Evolutionary conservation across 2,888 invertebrate species (phyloP), one percentile per base, ranked within the genome.

Genomic region (Drosophila anomelani): DNA sequence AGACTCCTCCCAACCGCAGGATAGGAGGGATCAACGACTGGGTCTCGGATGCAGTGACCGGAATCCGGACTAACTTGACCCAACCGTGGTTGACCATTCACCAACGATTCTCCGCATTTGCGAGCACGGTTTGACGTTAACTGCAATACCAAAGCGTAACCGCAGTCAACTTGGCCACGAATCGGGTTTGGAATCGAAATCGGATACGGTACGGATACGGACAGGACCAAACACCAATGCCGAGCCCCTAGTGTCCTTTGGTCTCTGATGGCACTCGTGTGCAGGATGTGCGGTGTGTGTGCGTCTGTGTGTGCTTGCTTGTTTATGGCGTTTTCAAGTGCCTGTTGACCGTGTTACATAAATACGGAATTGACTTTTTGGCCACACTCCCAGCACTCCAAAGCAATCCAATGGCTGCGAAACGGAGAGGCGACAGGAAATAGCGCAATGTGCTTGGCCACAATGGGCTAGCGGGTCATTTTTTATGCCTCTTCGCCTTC

Each of bases 301-400:
- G 51, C 26, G 68, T 47, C 66, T 39, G 55, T 54, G 39, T 43
- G 59, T 55, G 38, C 39, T 43, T 70, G 57, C 82, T 87, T 85
- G 84, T 84, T 87, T 85, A 87, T 79, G 80, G 75, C 69, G 53
- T 73, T 72, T 77, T 58, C 79, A 80, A 84, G 68, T 77, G 80
- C 63, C 78, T 75, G 82, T 75, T 75, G 82, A 81, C 85, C 85
- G 79, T 81, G 84, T 68, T 80, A 77, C 87, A 87, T 84, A 84
- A 84, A 84, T 82, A 82, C 82, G 58, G 79, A 85, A 84, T 84
- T 84, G 87, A 82, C 87, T 84, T 87, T 82, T 56, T 77, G 77
- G 80, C 68, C 72, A 70, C 47, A 58, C 56, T 26, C 26, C 26
- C 26, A 75, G 61, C 66, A 71, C 62, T 69, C 60, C 63, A 71